These are phyloP conservation scores for Pseudachorutes palmiensis DNA, from an alignment of 1,140 invertebrate species.

Conservation along the genomic window DNA sequence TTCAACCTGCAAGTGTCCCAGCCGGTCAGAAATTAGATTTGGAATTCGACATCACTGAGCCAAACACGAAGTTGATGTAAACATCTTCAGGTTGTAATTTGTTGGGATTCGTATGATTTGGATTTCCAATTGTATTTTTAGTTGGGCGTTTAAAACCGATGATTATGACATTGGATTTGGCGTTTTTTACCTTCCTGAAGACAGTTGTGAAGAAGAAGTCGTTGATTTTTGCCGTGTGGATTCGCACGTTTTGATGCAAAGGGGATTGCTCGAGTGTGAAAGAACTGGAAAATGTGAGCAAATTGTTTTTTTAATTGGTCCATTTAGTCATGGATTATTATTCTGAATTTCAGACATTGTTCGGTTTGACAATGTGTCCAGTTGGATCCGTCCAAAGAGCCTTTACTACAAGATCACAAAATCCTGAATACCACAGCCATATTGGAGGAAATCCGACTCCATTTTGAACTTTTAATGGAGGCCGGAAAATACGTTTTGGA, in stretches of 20 bases:
- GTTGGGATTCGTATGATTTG: not conserved
- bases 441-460: no score
- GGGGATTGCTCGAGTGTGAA: not conserved
- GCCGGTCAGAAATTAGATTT: conserved; percentile 3
- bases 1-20: not conserved
- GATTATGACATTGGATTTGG: conserved; percentile 18
- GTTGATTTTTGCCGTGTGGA: conserved; percentile 9
- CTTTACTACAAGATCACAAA: not conserved
- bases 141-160: conserved; percentile 20
- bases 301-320: not conserved
- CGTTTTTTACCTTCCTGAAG: not conserved
- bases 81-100: no score
- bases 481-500: no score
- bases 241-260: conserved; percentile 9
- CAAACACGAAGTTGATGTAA: not conserved
- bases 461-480: no score
- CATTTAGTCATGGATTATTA: not conserved
- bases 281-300: conserved; percentile 21
- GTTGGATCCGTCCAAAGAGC: conserved; percentile 7
- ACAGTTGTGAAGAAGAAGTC: conserved; percentile 7
- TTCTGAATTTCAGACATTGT: conserved; percentile 6
- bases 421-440: not conserved
- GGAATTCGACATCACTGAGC: not conserved
- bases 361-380: conserved; percentile 13
- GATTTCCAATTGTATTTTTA: not conserved